Evolutionary conservation across 2,888 invertebrate species (phyloP), one percentile per base, ranked within the genome.

Genomic region (Operophtera brumata): DNA sequence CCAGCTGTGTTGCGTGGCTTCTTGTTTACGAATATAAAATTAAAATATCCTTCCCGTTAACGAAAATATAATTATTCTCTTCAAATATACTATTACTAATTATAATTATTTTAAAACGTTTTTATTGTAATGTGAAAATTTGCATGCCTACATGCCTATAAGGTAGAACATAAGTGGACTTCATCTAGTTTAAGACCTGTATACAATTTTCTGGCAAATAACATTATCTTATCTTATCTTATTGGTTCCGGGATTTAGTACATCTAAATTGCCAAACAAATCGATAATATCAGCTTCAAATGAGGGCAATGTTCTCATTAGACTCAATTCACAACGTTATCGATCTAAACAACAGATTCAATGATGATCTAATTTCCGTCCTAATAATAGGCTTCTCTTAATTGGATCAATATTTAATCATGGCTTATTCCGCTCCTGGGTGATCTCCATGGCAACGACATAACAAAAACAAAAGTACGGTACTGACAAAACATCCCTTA

Each of bases 361-460:
- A 26, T 53, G 34, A 20, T 35, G 53, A 53, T 52, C 32, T 36
- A 52, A 48, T 57, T 52, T 52, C 48, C 56, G 56, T 37, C 12
- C 26, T 45, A 46, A 41, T 37, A 52, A 52, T 39, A 51, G 11
- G 36, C 34, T 39, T 14, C 48, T 41, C 32, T 49, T 57, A 57
- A 57, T 62, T 51, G 48, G 35, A 54, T 54, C 46, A 58, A 58
- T 46, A 63, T 54, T 45, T 47, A 55, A 53, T 54, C 32, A 52
- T 53, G 40, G 49, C 51, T 50, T 42, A 55, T 74, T 78, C 74
- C 80, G 74, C 66, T 63, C 75, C 75, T 73, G 71, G 74, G 66
- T 66, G 56, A 76, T 84, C 73, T 75, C 75, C 73, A 79, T 76
- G 63, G 75, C 71, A 73, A 82, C 81, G 66, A 57, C 62, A 62